phyloP scores from a whole-genome alignment of 2,888 invertebrate species.

The Frankliniella fusca region DNA sequence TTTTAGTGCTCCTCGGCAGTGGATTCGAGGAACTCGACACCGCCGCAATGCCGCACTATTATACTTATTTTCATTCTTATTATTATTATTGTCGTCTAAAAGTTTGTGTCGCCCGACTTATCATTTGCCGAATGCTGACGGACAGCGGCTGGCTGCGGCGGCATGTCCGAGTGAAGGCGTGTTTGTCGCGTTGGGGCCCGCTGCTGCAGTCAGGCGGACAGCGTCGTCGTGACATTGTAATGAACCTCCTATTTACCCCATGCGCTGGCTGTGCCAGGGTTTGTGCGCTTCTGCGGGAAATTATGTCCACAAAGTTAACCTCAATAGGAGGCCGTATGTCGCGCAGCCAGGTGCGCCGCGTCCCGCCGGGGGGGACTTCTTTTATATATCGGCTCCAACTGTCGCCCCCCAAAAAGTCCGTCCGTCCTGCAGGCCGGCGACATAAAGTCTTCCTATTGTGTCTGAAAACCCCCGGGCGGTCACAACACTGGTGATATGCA shows the following conservation, averaged over 20 bases:
- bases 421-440: background rate
- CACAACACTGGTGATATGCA: conserved; percentile 19
- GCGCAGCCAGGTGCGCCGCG: background rate
- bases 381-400: conserved; percentile 26
- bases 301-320: conserved; percentile 26
- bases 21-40: no score
- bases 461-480: conserved; percentile 7
- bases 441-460: conserved; percentile 25
- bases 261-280: background rate
- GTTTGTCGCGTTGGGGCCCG: no score
- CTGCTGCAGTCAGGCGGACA: background rate
- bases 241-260: conserved; percentile 13
- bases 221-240: conserved; percentile 21
- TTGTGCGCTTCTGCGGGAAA: conserved; percentile 12
- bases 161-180: no score
- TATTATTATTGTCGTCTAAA: no score
- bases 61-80: no score
- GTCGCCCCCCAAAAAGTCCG: background rate
- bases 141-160: no score
- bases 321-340: background rate
- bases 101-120: no score
- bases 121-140: no score
- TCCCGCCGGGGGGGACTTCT: background rate
- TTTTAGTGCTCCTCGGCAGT: no score
- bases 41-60: no score